Percentiles rank a stretch among this genome's conserved stretches.
phyloP scores from a whole-genome alignment of 1,140 invertebrate genomes.

The Drosophila persimilis region DNA sequence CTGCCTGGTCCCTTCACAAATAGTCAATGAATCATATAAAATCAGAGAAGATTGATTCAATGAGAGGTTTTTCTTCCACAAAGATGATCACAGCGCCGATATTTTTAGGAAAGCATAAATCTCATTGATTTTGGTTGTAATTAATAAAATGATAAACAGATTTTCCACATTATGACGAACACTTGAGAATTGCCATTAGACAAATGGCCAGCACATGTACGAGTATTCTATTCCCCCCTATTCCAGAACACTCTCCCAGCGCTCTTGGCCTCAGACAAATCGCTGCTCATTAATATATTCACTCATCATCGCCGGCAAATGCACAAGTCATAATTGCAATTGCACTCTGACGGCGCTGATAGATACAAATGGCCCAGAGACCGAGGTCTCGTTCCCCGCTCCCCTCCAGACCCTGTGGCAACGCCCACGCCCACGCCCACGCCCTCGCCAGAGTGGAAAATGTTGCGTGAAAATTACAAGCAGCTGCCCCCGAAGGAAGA shows the following conservation, averaged over 20 bases:
- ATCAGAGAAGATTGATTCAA: constrained; percentile 2
- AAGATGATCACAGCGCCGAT: not conserved
- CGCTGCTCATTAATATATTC: constrained; percentile 80
- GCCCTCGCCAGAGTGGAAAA: constrained; percentile 62
- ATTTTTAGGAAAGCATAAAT: constrained; percentile 29
- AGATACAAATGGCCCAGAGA: constrained; percentile 60
- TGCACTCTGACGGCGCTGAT: constrained; percentile 70
- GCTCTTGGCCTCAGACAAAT: constrained; percentile 57
- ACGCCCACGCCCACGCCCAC: constrained; percentile 65
- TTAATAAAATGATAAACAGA: constrained; percentile 73
- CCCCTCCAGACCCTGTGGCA: constrained; percentile 5
- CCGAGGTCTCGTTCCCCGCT: constrained; percentile 16
- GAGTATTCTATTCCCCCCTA: not conserved
- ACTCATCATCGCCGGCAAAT: constrained; percentile 73
- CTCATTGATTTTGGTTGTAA: constrained; percentile 42
- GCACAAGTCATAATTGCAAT: constrained; percentile 73
- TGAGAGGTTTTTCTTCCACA: not conserved
- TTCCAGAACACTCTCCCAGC: not conserved
- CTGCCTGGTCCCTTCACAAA: too few relatives aligned
- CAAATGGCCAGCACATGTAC: constrained; percentile 55
- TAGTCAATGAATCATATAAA: too few relatives aligned
- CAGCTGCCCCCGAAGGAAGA: constrained; percentile 45
- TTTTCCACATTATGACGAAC: constrained; percentile 59
- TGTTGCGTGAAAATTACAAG: constrained; percentile 78
- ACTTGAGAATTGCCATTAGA: constrained; percentile 61